Evolutionary conservation across 92 coral and sea anemone genomes (phyloP), one percentile per base, ranked within the genome.

Genomic region (Bergia sp.): DNA sequence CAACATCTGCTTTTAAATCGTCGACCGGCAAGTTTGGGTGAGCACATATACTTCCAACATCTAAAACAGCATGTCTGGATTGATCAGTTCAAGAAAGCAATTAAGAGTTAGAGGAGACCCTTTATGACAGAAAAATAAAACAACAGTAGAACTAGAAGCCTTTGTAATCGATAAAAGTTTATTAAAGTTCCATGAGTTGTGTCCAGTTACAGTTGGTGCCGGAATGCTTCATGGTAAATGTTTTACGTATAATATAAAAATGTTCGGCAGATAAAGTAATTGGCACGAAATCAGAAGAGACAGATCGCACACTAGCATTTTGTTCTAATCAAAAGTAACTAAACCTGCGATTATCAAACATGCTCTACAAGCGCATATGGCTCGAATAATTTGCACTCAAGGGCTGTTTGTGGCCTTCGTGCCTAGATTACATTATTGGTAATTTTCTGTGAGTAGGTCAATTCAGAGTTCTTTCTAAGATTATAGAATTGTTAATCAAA

Each of bases 81-180:
- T 73, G 29, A 80, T 53, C 78, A 69, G 61, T 72, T 18, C 69
- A 37, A 84, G 65, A 69, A 82, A 37, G 44, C 87, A 47, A 84
- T 84, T 84, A 84, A 71, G 39, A 20, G 77, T 29, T 64, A 66
- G 64, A 71, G 87, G 36, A 39, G 87, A n/a, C 64, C 77, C 13
- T 69, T 71, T 84, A 74, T 71, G 36, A 45, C 55, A 69, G 79
- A 36, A 36, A 55, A 84, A 84, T 84, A 45, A 44, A 84, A 45
- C 65, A 71, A 45, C 66, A 71, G 53, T 29, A 50, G 29, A 29
- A 29, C 29, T 29, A 29, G 64, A 84, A 29, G 87, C 37, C 65
- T 71, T 71, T 69, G 87, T 84, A 71, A 45, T 45, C 29, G 79
- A 71, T 71, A 84, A 29, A 84, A 84, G 45, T 76, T 83, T 84